Percentiles rank a stretch among this genome's conserved stretches.
Conservation (phyloP, 2,888 invertebrate species). For the Zootermopsis nevadensis region DNA sequence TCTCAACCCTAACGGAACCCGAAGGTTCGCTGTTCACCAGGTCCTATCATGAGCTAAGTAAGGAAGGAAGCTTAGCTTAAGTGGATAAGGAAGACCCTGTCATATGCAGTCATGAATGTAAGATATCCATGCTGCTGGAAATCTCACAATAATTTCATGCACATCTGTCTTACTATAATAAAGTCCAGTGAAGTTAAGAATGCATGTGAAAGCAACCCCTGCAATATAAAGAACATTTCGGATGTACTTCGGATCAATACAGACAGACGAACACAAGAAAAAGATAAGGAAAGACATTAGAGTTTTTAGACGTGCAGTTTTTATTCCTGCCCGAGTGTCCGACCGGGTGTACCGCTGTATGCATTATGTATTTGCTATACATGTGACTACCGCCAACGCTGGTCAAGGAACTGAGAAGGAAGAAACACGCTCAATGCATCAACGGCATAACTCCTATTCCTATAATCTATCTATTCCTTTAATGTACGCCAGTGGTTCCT, state of each 20-base stretch:
- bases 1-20: too few relatives aligned
- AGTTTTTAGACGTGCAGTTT: conserved; percentile 24
- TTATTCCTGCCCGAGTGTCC: neutral
- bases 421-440: conserved; percentile 24
- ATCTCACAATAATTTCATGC: too few relatives aligned
- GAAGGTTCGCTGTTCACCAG: too few relatives aligned
- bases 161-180: too few relatives aligned
- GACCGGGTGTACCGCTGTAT: conserved; percentile 28
- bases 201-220: neutral
- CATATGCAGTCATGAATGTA: too few relatives aligned
- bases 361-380: conserved; percentile 39
- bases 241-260: too few relatives aligned
- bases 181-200: too few relatives aligned
- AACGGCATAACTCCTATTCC: conserved; percentile 3
- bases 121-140: too few relatives aligned
- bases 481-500: neutral
- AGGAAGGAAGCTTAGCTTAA: too few relatives aligned
- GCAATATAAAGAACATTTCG: too few relatives aligned
- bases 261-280: neutral
- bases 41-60: too few relatives aligned
- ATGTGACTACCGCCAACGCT: conserved; percentile 38
- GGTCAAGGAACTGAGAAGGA: conserved; percentile 38
- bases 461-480: conserved; percentile 15
- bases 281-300: conserved; percentile 1
- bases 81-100: too few relatives aligned